These are phyloP conservation scores for Drosophila acutilabella DNA, from an alignment of 2,888 invertebrate genomes.

Conservation along the genomic window DNA sequence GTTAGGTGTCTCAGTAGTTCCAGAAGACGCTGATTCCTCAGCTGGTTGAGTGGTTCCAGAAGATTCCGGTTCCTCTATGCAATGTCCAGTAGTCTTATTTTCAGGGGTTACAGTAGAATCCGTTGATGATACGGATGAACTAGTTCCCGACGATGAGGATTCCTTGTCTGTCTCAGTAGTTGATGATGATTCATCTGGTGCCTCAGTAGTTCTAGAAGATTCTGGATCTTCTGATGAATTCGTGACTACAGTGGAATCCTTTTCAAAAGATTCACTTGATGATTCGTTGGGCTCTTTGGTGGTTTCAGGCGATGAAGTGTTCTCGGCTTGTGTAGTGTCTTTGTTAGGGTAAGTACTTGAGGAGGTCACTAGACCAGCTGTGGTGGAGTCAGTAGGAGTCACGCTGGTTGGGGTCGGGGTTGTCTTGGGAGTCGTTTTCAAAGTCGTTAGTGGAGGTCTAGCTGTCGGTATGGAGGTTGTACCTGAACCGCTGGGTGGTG, in stretches of 20 bases:
- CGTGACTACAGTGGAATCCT: background rate
- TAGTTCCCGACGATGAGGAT: background rate
- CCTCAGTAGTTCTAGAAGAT: background rate
- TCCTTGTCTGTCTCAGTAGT: background rate
- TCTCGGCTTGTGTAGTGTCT: background rate
- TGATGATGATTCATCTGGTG: background rate
- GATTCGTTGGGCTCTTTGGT: background rate
- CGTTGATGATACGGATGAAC: background rate
- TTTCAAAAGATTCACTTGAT: background rate
- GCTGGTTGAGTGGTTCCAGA: background rate
- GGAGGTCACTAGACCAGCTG: background rate
- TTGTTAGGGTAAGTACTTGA: background rate
- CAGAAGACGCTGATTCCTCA: too few relatives aligned
- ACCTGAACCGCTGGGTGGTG: constrained; percentile 5
- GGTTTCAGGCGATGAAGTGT: background rate
- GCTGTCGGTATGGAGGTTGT: constrained; percentile 16
- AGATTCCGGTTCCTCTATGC: too few relatives aligned
- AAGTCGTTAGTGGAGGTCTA: constrained; percentile 28
- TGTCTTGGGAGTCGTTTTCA: constrained; percentile 14
- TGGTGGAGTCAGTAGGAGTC: background rate
- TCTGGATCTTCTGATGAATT: background rate
- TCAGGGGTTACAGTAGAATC: too few relatives aligned
- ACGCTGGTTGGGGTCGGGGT: constrained; percentile 1
- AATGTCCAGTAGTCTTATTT: too few relatives aligned
- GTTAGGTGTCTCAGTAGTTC: too few relatives aligned